Conservation (phyloP, 2,888 invertebrate species). For the Sarcophaga rosellei region DNA sequence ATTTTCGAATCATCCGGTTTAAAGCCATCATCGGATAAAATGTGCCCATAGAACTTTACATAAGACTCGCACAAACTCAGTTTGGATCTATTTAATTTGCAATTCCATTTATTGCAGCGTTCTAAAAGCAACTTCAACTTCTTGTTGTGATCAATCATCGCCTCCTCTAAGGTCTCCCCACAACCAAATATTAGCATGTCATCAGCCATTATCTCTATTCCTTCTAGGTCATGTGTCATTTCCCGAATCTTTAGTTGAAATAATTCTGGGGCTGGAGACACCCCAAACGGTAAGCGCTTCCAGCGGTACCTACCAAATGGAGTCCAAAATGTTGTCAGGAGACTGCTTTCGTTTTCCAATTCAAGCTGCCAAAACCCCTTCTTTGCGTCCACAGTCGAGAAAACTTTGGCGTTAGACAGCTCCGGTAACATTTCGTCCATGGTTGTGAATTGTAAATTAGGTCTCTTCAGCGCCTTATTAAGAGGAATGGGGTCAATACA, state of each 20-base stretch:
- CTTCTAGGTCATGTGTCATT: too few relatives aligned
- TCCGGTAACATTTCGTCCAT: conserved; percentile 12
- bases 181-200: neutral
- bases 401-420: neutral
- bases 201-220: too few relatives aligned
- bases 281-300: too few relatives aligned
- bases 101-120: conserved; percentile 8
- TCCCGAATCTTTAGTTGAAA: too few relatives aligned
- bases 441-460: conserved; percentile 18
- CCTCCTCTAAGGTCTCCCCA: neutral
- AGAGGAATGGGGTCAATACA: neutral
- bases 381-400: conserved; percentile 21
- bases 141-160: neutral
- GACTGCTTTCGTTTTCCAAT: too few relatives aligned
- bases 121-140: neutral
- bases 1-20: conserved; percentile 15
- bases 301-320: too few relatives aligned
- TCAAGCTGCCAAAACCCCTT: conserved; percentile 37
- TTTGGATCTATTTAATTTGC: neutral
- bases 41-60: conserved; percentile 24
- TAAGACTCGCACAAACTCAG: conserved; percentile 1
- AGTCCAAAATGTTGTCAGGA: too few relatives aligned
- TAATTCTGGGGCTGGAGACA: too few relatives aligned
- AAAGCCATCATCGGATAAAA: conserved; percentile 1
- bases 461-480: conserved; percentile 10